A percentile compares a stretch with the other conserved stretches of the same genome.
phyloP scores from a whole-genome alignment of 2,888 invertebrate genomes.

The Philopedon plagiatum region DNA sequence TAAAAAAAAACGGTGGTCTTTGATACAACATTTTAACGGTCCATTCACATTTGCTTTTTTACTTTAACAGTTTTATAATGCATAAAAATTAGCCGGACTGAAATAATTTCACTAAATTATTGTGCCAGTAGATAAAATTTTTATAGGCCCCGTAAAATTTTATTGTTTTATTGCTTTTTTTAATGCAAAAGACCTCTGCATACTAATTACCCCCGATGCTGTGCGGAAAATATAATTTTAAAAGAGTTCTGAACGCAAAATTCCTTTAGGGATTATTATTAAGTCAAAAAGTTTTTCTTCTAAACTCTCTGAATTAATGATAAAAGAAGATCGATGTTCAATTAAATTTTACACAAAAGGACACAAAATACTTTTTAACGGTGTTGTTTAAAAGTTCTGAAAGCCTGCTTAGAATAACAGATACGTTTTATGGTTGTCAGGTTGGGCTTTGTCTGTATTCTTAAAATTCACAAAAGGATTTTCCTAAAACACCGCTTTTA shows the following conservation, averaged over 20 bases:
- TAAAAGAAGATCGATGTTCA: conserved; percentile 14
- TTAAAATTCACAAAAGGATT: conserved; percentile 3
- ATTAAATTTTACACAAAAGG: conserved; percentile 1
- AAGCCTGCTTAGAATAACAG: conserved; percentile 7
- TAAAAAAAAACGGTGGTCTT: too few species aligned
- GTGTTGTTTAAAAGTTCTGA: conserved; percentile 3
- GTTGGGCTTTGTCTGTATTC: background rate
- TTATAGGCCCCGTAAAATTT: background rate
- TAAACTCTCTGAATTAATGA: conserved; percentile 11
- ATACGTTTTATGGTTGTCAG: conserved; percentile 5
- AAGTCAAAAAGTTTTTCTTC: conserved; percentile 3
- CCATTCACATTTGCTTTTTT: too few species aligned
- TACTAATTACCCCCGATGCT: background rate
- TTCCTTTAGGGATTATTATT: conserved; percentile 4
- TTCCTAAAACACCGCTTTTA: background rate
- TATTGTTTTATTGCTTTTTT: background rate
- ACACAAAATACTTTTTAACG: conserved; percentile 6
- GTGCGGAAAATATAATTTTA: background rate
- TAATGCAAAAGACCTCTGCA: conserved; percentile 1
- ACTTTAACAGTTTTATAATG: too few species aligned
- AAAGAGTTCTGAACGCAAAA: background rate
- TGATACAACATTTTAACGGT: too few species aligned
- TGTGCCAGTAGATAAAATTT: too few species aligned
- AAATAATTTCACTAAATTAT: too few species aligned
- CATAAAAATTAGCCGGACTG: too few species aligned